Conservation (phyloP, 2,888 invertebrate species). For the Autographa gamma region DNA sequence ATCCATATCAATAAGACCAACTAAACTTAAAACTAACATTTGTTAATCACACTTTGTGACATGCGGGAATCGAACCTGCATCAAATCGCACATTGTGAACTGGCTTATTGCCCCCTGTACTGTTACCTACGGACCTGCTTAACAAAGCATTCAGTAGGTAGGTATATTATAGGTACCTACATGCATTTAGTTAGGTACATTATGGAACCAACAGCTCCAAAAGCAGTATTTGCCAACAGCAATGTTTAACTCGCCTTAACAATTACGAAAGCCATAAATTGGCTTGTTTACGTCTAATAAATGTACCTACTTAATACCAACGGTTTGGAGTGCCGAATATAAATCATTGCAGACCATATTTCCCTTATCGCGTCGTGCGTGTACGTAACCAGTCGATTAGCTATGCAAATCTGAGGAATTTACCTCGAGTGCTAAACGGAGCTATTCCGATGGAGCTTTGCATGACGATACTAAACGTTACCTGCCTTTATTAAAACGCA, state of each 20-base stretch:
- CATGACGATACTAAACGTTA: slow-evolving; percentile 50
- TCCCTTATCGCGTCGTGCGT: slow-evolving; percentile 71
- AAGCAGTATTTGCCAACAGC: background rate
- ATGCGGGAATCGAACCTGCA: background rate
- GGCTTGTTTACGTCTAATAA: slow-evolving; percentile 71
- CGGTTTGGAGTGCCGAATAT: slow-evolving; percentile 61
- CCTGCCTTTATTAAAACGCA: slow-evolving; percentile 10
- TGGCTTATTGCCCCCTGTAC: too few relatives aligned
- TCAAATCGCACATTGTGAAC: too few relatives aligned
- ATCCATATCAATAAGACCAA: too few relatives aligned
- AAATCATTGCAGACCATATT: slow-evolving; percentile 77
- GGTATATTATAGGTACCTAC: too few relatives aligned
- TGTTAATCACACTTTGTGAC: background rate
- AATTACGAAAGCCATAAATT: slow-evolving; percentile 61
- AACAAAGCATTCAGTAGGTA: too few relatives aligned
- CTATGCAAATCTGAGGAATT: slow-evolving; percentile 78
- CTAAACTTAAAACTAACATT: background rate
- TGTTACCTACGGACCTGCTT: too few relatives aligned
- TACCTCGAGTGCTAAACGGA: slow-evolving; percentile 73
- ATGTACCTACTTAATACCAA: slow-evolving; percentile 64
- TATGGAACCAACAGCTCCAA: background rate
- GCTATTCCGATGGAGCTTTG: slow-evolving; percentile 47
- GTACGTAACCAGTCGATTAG: slow-evolving; percentile 75
- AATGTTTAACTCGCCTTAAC: slow-evolving; percentile 28
- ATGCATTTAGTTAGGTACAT: background rate